Conservation (phyloP, 35 echinoderm and acorn worm genomes). For the Apostichopus californicus region DNA sequence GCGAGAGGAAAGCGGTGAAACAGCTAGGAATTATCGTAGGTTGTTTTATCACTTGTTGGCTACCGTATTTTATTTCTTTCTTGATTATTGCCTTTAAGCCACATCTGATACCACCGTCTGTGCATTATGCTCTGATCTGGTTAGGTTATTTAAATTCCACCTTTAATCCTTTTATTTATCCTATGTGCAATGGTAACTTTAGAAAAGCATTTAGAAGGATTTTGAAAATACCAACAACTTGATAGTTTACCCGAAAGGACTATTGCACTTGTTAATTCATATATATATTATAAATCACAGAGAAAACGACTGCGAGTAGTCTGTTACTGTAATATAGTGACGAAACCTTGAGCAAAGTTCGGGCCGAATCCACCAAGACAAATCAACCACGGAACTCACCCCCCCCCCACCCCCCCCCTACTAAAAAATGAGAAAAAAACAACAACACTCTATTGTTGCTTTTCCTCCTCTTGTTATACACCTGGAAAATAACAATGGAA, state of each 20-base stretch:
- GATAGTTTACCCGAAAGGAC: not conserved
- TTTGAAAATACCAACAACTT: constrained; percentile 55
- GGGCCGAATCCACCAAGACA: too few relatives aligned
- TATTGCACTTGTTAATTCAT: too few relatives aligned
- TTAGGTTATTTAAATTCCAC: constrained; percentile 97
- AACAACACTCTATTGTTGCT: too few relatives aligned
- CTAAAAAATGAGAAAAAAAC: too few relatives aligned
- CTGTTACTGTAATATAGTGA: too few relatives aligned
- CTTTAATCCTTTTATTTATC: constrained; percentile 96
- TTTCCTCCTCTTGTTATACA: too few relatives aligned
- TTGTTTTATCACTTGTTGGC: constrained; percentile 96
- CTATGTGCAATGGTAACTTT: constrained; percentile 94
- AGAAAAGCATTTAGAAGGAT: constrained; percentile 92
- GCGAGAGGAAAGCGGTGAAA: constrained; percentile 91
- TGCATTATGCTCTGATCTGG: constrained; percentile 88
- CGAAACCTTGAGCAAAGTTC: too few relatives aligned
- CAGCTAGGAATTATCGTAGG: constrained; percentile 94
- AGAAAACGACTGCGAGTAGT: too few relatives aligned
- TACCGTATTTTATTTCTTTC: constrained; percentile 93
- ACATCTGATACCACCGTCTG: constrained; percentile 56
- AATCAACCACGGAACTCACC: too few relatives aligned
- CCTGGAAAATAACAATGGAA: too few relatives aligned
- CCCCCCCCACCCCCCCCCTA: too few relatives aligned
- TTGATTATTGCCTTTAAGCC: constrained; percentile 85
- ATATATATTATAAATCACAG: too few relatives aligned